Percentiles rank a stretch among this genome's conserved stretches.
Evolutionary conservation across 1,140 invertebrate species (phyloP).

Genomic region (Drosophila malerkotliana): DNA sequence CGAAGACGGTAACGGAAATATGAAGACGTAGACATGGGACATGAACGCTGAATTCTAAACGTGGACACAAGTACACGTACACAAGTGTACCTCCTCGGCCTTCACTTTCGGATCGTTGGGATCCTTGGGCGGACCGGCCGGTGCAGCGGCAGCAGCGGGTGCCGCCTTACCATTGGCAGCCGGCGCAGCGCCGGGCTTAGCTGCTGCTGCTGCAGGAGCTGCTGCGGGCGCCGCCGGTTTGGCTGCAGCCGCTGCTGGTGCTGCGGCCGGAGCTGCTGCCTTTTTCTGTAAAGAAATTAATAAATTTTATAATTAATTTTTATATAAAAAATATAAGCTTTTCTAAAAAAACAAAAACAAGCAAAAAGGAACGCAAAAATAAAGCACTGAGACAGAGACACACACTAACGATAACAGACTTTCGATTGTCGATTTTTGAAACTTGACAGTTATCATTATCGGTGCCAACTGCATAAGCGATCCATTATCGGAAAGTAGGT

Average conservation of each 20-base stretch:
- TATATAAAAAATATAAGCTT: neutral
- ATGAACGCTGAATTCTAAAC: constrained; percentile 29
- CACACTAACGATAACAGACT: constrained; percentile 56
- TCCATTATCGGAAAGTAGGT: constrained; percentile 9
- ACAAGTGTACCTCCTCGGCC: constrained; percentile 81
- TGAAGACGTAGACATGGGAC: constrained; percentile 13
- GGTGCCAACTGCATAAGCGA: constrained; percentile 13
- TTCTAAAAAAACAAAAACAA: constrained; percentile 2
- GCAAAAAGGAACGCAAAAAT: constrained; percentile 15
- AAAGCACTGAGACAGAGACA: constrained; percentile 60
- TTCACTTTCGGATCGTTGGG: constrained; percentile 80
- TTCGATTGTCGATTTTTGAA: constrained; percentile 36
- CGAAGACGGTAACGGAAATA: constrained; percentile 9
- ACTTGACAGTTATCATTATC: constrained; percentile 37
- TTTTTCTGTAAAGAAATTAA: constrained; percentile 59
- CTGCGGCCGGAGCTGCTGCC: constrained; percentile 52
- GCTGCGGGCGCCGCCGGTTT: constrained; percentile 41
- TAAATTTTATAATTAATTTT: neutral
- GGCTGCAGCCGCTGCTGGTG: constrained; percentile 50
- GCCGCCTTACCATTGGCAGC: constrained; percentile 54
- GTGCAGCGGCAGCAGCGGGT: constrained; percentile 61
- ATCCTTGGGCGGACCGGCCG: constrained; percentile 76
- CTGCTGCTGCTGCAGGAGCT: constrained; percentile 46
- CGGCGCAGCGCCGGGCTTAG: constrained; percentile 51
- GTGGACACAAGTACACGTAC: constrained; percentile 79